Conservation (phyloP, 2,113 vertebrate genomes). For the Trichomycterus rosablanca region DNA sequence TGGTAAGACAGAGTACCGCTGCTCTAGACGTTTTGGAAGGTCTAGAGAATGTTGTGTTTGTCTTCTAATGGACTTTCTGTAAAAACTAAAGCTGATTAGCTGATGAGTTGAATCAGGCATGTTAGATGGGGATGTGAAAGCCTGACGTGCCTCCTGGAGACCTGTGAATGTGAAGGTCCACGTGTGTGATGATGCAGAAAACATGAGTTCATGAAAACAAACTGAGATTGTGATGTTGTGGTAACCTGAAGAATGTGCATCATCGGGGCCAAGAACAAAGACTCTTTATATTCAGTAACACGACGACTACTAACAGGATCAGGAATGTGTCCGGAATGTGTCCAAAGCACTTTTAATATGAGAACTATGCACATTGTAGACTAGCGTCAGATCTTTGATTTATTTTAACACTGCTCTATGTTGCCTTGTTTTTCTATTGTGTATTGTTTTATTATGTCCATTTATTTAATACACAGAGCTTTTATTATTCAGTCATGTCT, state of each 20-base stretch:
- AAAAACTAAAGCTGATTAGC: background rate
- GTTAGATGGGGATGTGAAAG: too few species aligned
- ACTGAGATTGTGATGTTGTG: slow-evolving; percentile 2
- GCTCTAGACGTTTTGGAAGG: too few species aligned
- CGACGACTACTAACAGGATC: slow-evolving; percentile 53
- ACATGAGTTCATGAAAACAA: background rate
- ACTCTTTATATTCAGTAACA: slow-evolving; percentile 61
- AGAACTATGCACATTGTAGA: slow-evolving; percentile 37
- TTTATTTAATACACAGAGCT: slow-evolving; percentile 4
- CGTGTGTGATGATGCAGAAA: too few species aligned
- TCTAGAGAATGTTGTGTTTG: too few species aligned
- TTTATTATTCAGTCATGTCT: background rate
- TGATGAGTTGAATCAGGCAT: background rate
- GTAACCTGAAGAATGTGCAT: slow-evolving; percentile 30
- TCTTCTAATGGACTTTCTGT: too few species aligned
- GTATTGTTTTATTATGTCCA: background rate
- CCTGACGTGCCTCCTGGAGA: too few species aligned
- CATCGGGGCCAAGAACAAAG: slow-evolving; percentile 26
- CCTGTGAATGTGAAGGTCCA: too few species aligned
- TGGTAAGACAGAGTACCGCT: too few species aligned
- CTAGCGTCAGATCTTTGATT: slow-evolving; percentile 29
- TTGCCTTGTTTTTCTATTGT: background rate
- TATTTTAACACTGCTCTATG: slow-evolving; percentile 20
- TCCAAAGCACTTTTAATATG: slow-evolving; percentile 67
- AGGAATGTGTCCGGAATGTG: slow-evolving; percentile 44